These are phyloP conservation scores for Troglohyphantes excavatus DNA, from an alignment of 2,888 invertebrate genomes.

Conservation along the genomic window DNA sequence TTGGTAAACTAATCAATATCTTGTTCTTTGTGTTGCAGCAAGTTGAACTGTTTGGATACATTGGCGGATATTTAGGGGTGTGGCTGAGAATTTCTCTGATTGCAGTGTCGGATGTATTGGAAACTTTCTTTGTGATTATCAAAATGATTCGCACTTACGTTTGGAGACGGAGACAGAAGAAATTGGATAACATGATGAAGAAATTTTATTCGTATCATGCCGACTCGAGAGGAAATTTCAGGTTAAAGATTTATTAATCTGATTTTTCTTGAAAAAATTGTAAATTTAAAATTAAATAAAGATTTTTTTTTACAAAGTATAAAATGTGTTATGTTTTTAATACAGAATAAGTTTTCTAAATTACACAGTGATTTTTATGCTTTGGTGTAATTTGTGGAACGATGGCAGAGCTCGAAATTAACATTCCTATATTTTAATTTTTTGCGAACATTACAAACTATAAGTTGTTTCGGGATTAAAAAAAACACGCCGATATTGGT, in stretches of 20 bases:
- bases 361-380: too few species aligned
- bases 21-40: slow-evolving; percentile 28
- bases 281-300: neutral
- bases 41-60: slow-evolving; percentile 59
- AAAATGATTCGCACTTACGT: neutral
- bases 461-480: too few species aligned
- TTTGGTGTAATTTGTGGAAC: too few species aligned
- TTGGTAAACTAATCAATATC: neutral
- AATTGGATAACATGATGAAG: neutral
- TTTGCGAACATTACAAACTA: too few species aligned
- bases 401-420: too few species aligned
- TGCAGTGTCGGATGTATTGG: slow-evolving; percentile 58
- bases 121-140: slow-evolving; percentile 31
- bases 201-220: neutral
- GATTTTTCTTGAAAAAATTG: too few species aligned
- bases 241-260: slow-evolving; percentile 54
- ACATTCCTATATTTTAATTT: too few species aligned
- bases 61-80: slow-evolving; percentile 64
- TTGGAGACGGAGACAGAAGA: slow-evolving; percentile 13
- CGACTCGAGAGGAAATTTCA: slow-evolving; percentile 23
- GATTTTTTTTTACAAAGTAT: too few species aligned
- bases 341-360: too few species aligned
- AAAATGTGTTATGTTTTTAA: too few species aligned
- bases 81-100: slow-evolving; percentile 64
- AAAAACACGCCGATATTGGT: too few species aligned